phyloP scores from a whole-genome alignment of 64 coral and sea anemone species.

The Actinia tenebrosa region DNA sequence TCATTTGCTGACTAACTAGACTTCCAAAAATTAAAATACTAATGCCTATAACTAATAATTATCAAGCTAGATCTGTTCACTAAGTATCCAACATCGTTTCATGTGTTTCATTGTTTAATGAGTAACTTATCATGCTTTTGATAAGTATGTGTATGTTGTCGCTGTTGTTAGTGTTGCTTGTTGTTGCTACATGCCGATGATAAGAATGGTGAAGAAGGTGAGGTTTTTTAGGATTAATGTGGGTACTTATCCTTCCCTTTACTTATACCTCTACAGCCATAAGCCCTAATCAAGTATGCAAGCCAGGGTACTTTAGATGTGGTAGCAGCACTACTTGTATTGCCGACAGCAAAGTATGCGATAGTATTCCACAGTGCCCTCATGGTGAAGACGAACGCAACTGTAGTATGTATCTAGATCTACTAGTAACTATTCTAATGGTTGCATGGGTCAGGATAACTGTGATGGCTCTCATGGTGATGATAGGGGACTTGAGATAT shows the following conservation, averaged over 20 bases:
- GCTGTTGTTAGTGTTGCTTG: no score
- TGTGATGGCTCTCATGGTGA: background rate
- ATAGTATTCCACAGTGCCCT: conserved; percentile 44
- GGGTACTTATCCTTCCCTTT: conserved; percentile 16
- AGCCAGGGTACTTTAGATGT: conserved; percentile 30
- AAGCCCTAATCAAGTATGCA: background rate
- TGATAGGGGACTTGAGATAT: no score
- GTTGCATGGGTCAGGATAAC: no score
- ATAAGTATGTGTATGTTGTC: no score
- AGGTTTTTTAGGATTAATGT: no score
- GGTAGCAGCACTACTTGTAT: conserved; percentile 51
- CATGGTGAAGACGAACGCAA: conserved; percentile 58
- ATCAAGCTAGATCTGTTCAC: background rate
- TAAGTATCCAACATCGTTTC: no score
- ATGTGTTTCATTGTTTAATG: no score
- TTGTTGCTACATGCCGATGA: no score
- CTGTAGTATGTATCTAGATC: conserved; percentile 51
- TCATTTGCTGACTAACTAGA: background rate
- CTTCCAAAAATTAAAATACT: no score
- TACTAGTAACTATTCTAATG: no score
- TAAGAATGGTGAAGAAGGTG: no score
- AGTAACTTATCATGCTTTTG: no score
- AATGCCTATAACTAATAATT: background rate
- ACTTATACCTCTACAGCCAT: background rate
- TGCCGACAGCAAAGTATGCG: conserved; percentile 51